Evolutionary conservation across 1,140 invertebrate species (phyloP), one percentile per base, ranked within the genome.

Genomic region (Ostrea denselamellosa): DNA sequence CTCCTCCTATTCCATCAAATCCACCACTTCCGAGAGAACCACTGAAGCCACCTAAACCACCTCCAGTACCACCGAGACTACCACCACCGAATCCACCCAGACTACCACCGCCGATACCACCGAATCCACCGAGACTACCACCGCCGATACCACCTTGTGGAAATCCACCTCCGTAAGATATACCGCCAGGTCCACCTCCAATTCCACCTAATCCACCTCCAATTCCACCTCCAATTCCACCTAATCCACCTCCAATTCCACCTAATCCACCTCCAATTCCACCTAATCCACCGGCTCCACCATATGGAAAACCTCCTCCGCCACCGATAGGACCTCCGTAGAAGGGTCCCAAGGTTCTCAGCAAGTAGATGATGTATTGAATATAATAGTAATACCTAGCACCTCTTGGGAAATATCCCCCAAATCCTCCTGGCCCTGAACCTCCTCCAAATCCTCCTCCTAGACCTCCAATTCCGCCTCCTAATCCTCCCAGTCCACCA

Each of bases 341-440:
- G 17, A n/a, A n/a, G 17, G 56, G n/a, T 62, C 56, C 56, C 56
- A 62, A 62, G 8, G 19, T 62, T 62, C 56, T 62, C n/a, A 62
- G 19, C 56, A 62, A 62, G 56, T 62, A 62, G 56, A 62, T 62
- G 56, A 62, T 62, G 56, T 62, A 62, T 62, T 62, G 14, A 62
- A 62, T 62, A 62, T 62, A 62, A 62, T 62, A 62, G 56, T 62
- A 62, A 62, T 62, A 62, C 17, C n/a, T 19, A 7, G 14, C 56
- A 19, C 56, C 56, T 17, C 56, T 5, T 62, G 56, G 56, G 56
- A 19, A 62, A 14, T 62, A 62, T 8, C 56, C 56, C 19, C 56
- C 56, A 19, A 71, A 28, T 25, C 68, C 68, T 25, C 68, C 28
- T 9, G 34, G 34, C 2, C 34, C 34, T 44, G 34, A 44, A 44